These are phyloP conservation scores for Onychomys arenicola DNA, from an alignment of 2,797 vertebrate genomes.

Conservation along the genomic window DNA sequence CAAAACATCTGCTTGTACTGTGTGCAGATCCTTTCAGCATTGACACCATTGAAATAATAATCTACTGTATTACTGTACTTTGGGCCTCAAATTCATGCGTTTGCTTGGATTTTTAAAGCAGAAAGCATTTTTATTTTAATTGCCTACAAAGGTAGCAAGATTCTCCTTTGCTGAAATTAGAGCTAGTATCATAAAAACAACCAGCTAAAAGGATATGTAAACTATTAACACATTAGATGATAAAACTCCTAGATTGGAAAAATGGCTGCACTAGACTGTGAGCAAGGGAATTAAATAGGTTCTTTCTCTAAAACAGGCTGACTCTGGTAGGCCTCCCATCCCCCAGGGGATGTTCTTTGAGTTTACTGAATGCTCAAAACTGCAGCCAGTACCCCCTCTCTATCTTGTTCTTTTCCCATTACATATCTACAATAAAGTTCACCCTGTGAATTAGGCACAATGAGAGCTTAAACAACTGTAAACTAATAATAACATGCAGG, in stretches of 20 bases:
- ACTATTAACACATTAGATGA: not conserved
- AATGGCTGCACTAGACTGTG: not conserved
- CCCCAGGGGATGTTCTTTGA: not conserved
- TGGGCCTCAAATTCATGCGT: not conserved
- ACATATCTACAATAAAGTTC: not conserved
- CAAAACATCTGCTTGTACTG: not conserved
- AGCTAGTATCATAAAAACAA: not conserved
- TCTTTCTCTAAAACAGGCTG: not conserved
- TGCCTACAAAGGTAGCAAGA: not conserved
- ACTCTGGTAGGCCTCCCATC: not conserved
- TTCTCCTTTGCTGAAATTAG: constrained; percentile 14
- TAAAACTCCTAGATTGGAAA: not conserved
- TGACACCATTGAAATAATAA: not conserved
- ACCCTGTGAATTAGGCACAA: not conserved
- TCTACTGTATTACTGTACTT: not conserved
- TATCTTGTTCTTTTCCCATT: not conserved
- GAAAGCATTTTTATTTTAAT: not conserved
- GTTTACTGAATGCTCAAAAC: not conserved
- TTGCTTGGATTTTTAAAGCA: not conserved
- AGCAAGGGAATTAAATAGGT: not conserved
- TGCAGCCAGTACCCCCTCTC: not conserved
- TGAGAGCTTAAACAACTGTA: not conserved
- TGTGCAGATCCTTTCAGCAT: not conserved
- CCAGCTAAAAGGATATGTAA: not conserved
- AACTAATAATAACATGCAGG: not conserved